phyloP scores from a whole-genome alignment of 2,888 invertebrate genomes.

The Drosophila atripex region DNA sequence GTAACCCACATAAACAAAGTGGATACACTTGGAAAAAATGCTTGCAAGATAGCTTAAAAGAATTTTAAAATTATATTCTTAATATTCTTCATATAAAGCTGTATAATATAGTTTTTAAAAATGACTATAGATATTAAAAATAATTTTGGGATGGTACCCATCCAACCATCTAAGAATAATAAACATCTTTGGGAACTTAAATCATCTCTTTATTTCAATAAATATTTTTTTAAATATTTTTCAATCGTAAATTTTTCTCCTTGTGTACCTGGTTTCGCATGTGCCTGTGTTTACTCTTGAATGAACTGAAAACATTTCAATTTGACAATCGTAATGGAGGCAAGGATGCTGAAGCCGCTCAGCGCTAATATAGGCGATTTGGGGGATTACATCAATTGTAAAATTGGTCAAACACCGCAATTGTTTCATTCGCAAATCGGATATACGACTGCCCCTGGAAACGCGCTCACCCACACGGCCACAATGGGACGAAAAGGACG shows the following conservation, averaged over 20 bases:
- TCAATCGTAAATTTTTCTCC: not conserved
- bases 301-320: conserved; percentile 81
- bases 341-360: conserved; percentile 42
- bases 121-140: too few relatives aligned
- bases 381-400: conserved; percentile 81
- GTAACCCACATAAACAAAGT: conserved; percentile 72
- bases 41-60: too few relatives aligned
- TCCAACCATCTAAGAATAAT: too few relatives aligned
- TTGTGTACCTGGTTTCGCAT: conserved; percentile 22
- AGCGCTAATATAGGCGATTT: conserved; percentile 76
- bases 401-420: conserved; percentile 82
- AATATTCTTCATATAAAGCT: too few relatives aligned
- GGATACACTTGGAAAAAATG: conserved; percentile 25
- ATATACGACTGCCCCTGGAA: conserved; percentile 72
- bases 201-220: too few relatives aligned
- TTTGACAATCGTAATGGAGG: conserved; percentile 69
- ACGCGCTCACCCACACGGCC: conserved; percentile 28
- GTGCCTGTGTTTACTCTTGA: conserved; percentile 81
- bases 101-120: too few relatives aligned
- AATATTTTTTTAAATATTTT: too few relatives aligned
- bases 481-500: conserved; percentile 40
- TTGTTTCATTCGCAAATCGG: conserved; percentile 83
- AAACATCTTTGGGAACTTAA: too few relatives aligned
- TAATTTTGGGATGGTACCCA: too few relatives aligned
- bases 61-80: too few relatives aligned